Evolutionary conservation across 2,888 invertebrate genomes (phyloP).

Genomic region (Leptura quadrifasciata): DNA sequence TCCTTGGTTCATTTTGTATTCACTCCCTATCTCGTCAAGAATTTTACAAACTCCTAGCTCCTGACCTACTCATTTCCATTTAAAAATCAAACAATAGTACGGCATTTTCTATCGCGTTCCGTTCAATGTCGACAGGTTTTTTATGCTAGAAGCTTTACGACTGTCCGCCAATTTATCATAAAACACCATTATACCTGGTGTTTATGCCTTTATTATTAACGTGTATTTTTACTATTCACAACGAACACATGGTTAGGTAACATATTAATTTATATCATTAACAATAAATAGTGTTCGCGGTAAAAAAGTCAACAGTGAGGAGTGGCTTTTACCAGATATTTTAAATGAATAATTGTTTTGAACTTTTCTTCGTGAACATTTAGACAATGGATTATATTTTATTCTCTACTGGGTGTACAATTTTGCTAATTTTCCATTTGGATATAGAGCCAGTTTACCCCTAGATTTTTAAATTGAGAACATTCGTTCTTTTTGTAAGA

Average conservation of each 20-base stretch:
- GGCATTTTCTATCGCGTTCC: conserved; percentile 20
- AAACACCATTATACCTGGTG: conserved; percentile 13
- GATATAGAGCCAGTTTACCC: too few species aligned
- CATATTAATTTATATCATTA: conserved; percentile 20
- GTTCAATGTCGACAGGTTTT: conserved; percentile 35
- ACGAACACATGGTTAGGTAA: conserved; percentile 16
- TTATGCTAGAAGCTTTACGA: conserved; percentile 15
- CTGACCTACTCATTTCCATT: background rate
- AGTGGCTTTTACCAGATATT: background rate
- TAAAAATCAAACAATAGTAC: conserved; percentile 2
- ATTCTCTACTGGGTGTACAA: too few species aligned
- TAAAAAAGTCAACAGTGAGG: background rate
- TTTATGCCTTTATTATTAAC: conserved; percentile 5
- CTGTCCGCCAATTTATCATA: conserved; percentile 25
- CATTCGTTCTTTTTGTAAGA: too few species aligned
- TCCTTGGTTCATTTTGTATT: too few species aligned
- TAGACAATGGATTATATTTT: too few species aligned
- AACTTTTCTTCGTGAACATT: too few species aligned
- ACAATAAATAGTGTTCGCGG: background rate
- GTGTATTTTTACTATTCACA: conserved; percentile 3
- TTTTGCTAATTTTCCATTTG: too few species aligned
- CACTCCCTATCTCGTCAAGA: too few species aligned
- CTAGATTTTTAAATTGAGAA: too few species aligned
- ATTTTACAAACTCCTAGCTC: background rate
- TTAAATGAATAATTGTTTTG: too few species aligned